Evolutionary conservation across 1,140 invertebrate species (phyloP).

Genomic region (Neocloeon triangulifer): DNA sequence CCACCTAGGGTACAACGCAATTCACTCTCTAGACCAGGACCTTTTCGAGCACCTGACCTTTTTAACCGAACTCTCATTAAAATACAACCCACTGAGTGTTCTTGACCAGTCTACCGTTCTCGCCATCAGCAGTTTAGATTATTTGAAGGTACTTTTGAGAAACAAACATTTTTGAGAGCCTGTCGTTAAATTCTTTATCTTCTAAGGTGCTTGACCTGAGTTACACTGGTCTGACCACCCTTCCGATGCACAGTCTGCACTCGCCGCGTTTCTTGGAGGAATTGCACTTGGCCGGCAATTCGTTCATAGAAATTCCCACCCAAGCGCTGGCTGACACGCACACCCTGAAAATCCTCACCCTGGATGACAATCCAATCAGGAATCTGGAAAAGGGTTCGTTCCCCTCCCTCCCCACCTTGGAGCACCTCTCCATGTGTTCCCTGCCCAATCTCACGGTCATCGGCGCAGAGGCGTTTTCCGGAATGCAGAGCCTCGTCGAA

Average conservation of each 20-base stretch:
- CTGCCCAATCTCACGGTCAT: constrained; percentile 32
- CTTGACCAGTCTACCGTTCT: constrained; percentile 31
- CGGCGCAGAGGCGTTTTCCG: constrained; percentile 22
- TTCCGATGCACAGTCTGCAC: constrained; percentile 39
- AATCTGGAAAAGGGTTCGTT: constrained; percentile 16
- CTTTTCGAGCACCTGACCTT: constrained; percentile 42
- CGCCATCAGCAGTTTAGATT: constrained; percentile 32
- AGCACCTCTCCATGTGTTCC: constrained; percentile 33
- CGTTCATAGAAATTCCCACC: constrained; percentile 29
- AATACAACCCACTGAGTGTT: constrained; percentile 35
- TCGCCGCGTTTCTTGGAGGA: constrained; percentile 32
- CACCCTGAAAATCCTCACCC: constrained; percentile 28
- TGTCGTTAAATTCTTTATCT: constrained; percentile 4
- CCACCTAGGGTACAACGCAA: constrained; percentile 34
- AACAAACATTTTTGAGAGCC: neutral
- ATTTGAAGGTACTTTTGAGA: constrained; percentile 29
- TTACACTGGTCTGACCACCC: constrained; percentile 28
- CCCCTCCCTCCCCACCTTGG: constrained; percentile 28
- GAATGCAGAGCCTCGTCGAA: constrained; percentile 22
- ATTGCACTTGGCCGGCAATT: constrained; percentile 45
- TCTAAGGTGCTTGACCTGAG: constrained; percentile 37
- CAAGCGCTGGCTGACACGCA: constrained; percentile 28
- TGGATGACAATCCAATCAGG: constrained; percentile 43
- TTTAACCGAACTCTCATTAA: constrained; percentile 36
- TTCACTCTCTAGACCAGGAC: constrained; percentile 39